Base-by-base conservation (phyloP, 2,113 vertebrate genomes). In the Melanerpes formicivorus region DNA sequence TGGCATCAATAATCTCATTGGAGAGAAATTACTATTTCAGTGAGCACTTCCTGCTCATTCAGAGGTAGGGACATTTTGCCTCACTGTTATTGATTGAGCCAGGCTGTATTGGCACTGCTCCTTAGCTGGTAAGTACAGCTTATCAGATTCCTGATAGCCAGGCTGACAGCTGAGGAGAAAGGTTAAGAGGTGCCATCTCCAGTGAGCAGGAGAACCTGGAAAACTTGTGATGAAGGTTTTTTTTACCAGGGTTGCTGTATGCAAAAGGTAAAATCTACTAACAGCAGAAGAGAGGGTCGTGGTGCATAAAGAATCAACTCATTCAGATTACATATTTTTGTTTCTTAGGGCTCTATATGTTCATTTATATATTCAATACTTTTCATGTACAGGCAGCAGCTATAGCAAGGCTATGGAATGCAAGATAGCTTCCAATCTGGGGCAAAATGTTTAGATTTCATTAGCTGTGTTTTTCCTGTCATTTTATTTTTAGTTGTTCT, bases 401-500 rank as follows among this genome's bases (percentile, higher is more conserved):
- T 74, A 71, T 9, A 85, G 73, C 16, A 88, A 80, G 91, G 79
- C 42, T 77, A 40, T 44, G 19, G 85, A 91, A 27, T 40, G 2
- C 60, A 80, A 70, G 65, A 64, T 10, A 77, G 37, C 27, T 67
- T 80, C 73, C n/a, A 65, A 75, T 78, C 48, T 58, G 48, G 42
- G 72, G 14, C 55, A 86, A 88, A 95, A 78, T 3, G 1, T 59
- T 87, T 54, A 56, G 14, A 78, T 80, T 88, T 62, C 65, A 46
- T 87, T 87, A 54, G 65, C 40, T 93, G 74, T 80, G 73, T 6
- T 95, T 93, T 76, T 76, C 66, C 40, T 55, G 30, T 34, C 10
- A 2, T 86, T 69, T 83, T 77, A 75, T 91, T 93, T 95, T 93
- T 8, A 90, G 87, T 82, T 73, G 40, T 73, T 87, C 74, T 92